Conservation (phyloP, 2,113 vertebrate species). For the Sporophila hypoxantha region DNA sequence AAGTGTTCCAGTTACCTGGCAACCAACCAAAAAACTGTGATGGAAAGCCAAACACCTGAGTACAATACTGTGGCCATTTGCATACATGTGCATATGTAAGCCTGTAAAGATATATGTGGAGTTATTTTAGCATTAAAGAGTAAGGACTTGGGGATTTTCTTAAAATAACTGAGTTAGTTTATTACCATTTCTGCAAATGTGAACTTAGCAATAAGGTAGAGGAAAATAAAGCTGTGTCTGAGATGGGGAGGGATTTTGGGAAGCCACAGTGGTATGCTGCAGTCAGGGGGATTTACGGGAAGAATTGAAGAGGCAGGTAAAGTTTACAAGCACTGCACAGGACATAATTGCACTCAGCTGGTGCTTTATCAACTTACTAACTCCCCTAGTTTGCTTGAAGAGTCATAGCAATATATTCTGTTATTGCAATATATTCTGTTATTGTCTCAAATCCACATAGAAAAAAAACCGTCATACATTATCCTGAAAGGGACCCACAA, state of each 20-base stretch:
- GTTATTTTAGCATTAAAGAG: not conserved
- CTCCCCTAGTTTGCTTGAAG: conserved; percentile 1
- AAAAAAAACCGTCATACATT: not conserved
- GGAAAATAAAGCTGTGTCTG: not conserved
- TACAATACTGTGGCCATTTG: not conserved
- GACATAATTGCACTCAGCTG: conserved; percentile 19
- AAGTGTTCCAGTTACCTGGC: conserved; percentile 46
- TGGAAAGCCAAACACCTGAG: conserved; percentile 14
- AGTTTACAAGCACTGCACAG: not conserved
- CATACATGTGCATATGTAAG: not conserved
- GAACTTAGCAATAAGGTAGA: not conserved
- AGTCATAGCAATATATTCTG: not conserved
- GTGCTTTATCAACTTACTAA: not conserved
- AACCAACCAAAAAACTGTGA: conserved; percentile 8
- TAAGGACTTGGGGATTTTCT: not conserved
- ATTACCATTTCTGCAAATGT: not conserved
- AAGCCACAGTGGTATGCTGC: not conserved
- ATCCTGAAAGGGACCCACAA: not conserved
- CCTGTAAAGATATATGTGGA: not conserved
- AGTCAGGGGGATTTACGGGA: not conserved
- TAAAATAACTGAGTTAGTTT: not conserved
- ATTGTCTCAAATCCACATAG: not conserved
- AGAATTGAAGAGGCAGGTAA: not conserved
- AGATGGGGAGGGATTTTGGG: not conserved
- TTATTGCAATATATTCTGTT: not conserved